phyloP scores from a whole-genome alignment of 2,888 invertebrate species.

The Phaonia tiefii region DNA sequence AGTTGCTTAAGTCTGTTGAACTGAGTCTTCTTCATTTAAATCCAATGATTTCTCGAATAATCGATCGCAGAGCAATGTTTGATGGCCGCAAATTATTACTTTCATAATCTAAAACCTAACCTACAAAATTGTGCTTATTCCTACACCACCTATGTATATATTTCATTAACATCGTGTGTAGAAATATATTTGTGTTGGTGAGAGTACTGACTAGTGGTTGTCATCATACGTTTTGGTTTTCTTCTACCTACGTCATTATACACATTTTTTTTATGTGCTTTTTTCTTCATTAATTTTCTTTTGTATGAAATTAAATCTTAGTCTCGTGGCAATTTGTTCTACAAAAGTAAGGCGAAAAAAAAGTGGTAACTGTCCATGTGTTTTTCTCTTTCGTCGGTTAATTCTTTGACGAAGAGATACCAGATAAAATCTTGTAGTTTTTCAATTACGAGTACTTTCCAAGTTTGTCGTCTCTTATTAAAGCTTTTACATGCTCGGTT shows the following conservation, averaged over 20 bases:
- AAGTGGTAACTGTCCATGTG: no score
- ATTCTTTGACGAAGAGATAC: no score
- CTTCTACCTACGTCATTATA: constrained; percentile 4
- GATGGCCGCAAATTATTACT: constrained; percentile 52
- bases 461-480: background rate
- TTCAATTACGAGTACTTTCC: no score
- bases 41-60: constrained; percentile 13
- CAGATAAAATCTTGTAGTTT: no score
- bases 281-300: background rate
- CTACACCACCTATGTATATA: constrained; percentile 25
- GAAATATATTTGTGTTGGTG: constrained; percentile 3
- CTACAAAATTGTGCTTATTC: constrained; percentile 57
- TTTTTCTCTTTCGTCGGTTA: no score
- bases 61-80: constrained; percentile 64
- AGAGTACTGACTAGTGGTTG: constrained; percentile 23
- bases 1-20: no score
- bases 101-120: constrained; percentile 67
- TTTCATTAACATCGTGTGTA: constrained; percentile 52
- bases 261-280: background rate
- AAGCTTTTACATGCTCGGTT: constrained; percentile 28
- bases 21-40: background rate
- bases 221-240: background rate
- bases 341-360: no score
- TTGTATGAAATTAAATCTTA: background rate
- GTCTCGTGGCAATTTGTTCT: constrained; percentile 52